Evolutionary conservation across 2,797 vertebrate species (phyloP), one percentile per base, ranked within the genome.

Genomic region (Monodelphis domestica): DNA sequence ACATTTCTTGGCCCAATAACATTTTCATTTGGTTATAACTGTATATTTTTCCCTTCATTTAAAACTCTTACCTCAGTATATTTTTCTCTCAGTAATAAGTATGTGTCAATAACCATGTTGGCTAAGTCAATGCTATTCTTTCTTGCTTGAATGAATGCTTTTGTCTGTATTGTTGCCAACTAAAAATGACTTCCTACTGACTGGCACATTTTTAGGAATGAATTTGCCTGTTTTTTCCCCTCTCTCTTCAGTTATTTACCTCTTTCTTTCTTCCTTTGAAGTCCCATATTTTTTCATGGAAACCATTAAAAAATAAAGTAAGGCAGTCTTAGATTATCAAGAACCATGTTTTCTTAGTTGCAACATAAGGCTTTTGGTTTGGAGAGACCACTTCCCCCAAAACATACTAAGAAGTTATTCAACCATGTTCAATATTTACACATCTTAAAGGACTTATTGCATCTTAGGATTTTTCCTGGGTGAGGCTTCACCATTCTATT

Each of bases 381-480:
- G 38, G 3, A 50, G 55, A 55, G 54, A 55, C 54, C 28, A 38
- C 38, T 45, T 9, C 24, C 3, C 9, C 24, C n/a, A n/a, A n/a
- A 29, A 63, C 3, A 14, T 5, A 15, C 15, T 70, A n/a, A 24
- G n/a, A 78, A 78, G 7, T 10, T 78, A 63, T 78, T 38, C 15
- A 9, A 24, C n/a, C 63, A 78, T 3, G n/a, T 78, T 15, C 91
- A 89, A 90, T 89, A 93, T 52, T 96, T 94, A 28, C 52, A 94
- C n/a, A 33, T 91, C 57, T 59, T 93, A 94, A 93, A 87, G 63
- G 84, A 94, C 30, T 53, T 91, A 30, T 78, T 89, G 87, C 15
- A 26, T 11, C 51, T 94, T 90, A 92, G 38, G 14, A 24, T 95
- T 92, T 95, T 95, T 78, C 55, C 51, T 53, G 87, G 30, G 33